These are phyloP conservation scores for Colostygia pectinataria DNA, from an alignment of 2,888 invertebrate genomes.

Conservation along the genomic window DNA sequence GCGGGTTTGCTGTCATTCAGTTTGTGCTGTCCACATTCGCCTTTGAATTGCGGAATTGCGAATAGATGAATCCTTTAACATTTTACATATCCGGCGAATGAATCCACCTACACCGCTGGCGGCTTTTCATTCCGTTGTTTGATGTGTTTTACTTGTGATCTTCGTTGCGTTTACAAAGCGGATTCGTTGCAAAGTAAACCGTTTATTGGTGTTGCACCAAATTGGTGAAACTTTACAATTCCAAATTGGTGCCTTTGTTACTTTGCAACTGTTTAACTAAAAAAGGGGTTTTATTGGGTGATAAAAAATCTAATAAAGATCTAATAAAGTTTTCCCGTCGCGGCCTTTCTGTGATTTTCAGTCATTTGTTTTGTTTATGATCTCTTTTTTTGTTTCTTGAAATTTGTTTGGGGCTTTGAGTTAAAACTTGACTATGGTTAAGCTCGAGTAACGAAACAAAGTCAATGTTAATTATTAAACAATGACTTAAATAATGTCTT, in stretches of 20 bases:
- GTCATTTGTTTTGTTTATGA: no score
- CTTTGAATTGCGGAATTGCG: conserved; percentile 72
- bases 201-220: conserved; percentile 34
- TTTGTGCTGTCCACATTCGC: conserved; percentile 66
- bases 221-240: conserved; percentile 31
- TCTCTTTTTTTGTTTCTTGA: no score
- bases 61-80: conserved; percentile 80
- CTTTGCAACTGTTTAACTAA: not conserved
- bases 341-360: no score
- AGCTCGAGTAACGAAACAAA: no score
- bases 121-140: conserved; percentile 69
- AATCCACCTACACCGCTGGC: conserved; percentile 58
- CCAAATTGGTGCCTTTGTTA: conserved; percentile 14
- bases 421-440: no score
- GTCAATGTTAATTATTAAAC: no score
- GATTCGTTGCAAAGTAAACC: conserved; percentile 48
- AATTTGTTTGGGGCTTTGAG: no score
- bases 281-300: not conserved
- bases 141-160: conserved; percentile 65
- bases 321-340: no score
- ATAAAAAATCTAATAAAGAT: not conserved
- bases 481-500: no score
- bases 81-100: conserved; percentile 79
- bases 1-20: conserved; percentile 67
- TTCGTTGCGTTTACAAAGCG: conserved; percentile 46